These are phyloP conservation scores for Balaeniceps rex DNA, from an alignment of 2,113 vertebrate species.

Conservation along the genomic window DNA sequence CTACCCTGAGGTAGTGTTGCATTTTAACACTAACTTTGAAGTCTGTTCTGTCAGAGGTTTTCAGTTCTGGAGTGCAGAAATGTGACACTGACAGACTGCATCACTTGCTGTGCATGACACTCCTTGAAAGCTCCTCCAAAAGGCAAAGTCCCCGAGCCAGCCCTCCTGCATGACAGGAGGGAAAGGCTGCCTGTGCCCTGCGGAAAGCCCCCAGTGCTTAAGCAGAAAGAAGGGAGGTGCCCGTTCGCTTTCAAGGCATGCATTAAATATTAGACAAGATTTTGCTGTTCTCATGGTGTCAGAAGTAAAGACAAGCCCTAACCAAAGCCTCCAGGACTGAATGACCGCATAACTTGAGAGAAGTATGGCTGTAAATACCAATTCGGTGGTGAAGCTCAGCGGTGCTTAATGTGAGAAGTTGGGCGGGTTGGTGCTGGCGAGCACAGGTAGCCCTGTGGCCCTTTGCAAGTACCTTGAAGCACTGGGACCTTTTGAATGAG, in stretches of 20 bases:
- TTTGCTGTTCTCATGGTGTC: not conserved
- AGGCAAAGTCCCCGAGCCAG: accelerated
- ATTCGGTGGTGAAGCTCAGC: not conserved
- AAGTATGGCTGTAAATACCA: not conserved
- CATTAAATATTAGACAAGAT: not conserved
- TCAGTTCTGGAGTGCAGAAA: not conserved
- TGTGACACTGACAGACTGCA: not conserved
- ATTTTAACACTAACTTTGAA: not conserved
- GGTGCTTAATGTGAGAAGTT: not conserved
- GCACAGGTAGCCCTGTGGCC: not conserved
- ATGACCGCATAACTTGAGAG: not conserved
- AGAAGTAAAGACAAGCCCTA: not conserved
- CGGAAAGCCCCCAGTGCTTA: accelerated
- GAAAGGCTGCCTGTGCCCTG: not conserved
- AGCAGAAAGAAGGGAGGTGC: not conserved
- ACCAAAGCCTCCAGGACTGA: not conserved
- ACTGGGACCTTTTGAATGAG: not conserved
- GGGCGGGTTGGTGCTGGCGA: not conserved
- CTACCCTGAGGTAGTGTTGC: not conserved
- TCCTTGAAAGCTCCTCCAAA: not conserved
- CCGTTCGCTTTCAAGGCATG: accelerated
- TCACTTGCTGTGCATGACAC: accelerated
- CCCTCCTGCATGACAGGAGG: not conserved
- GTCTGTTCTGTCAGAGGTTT: not conserved
- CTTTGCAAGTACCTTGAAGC: not conserved